Conservation (phyloP, 2,888 invertebrate species). For the Idaea dimidiata region DNA sequence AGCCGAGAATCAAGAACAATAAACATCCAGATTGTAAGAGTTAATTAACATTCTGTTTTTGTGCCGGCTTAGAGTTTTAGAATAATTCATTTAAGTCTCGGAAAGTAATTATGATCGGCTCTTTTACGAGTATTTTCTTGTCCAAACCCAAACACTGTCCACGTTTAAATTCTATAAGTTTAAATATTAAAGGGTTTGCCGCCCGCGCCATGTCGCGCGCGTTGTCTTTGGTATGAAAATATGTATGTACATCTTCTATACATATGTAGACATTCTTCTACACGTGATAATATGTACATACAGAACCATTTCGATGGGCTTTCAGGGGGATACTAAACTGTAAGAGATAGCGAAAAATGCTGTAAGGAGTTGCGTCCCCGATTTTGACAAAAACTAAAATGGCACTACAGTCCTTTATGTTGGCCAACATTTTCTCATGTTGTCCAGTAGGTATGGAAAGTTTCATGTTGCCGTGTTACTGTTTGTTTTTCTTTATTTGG, state of each 20-base stretch:
- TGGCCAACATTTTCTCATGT: background rate
- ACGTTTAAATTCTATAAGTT: constrained; percentile 26
- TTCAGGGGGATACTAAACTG: no score
- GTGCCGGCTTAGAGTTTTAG: constrained; percentile 13
- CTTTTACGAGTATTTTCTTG: constrained; percentile 40
- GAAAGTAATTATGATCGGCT: constrained; percentile 35
- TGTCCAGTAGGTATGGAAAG: background rate
- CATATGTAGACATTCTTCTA: no score
- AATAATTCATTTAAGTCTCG: constrained; percentile 21
- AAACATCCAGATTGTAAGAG: background rate
- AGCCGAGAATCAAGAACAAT: background rate
- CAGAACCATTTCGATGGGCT: no score
- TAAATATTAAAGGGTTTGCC: constrained; percentile 18
- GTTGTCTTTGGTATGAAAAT: background rate
- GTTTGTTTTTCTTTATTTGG: background rate
- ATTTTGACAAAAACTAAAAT: no score
- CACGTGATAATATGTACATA: no score
- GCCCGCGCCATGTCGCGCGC: constrained; percentile 8
- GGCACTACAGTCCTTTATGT: no score
- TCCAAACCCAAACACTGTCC: constrained; percentile 36
- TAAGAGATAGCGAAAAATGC: no score
- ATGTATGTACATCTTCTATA: background rate
- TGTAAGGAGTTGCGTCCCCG: no score
- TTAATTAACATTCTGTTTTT: constrained; percentile 2
- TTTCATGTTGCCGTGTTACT: constrained; percentile 1